Conservation (phyloP, 2,888 invertebrate genomes). For the Aphodius granarius region DNA sequence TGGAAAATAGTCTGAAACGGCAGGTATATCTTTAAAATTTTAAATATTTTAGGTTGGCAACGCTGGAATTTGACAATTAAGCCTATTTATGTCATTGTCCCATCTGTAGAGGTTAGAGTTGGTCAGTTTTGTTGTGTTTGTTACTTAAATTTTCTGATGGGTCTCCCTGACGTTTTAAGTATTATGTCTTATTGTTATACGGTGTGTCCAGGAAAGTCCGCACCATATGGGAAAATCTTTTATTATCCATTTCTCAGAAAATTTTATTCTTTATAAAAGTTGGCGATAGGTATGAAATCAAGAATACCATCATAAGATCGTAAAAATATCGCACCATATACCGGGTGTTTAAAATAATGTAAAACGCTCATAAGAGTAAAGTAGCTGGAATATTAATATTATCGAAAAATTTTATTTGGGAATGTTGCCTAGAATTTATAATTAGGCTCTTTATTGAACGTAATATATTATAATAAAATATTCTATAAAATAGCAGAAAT, state of each 20-base stretch:
- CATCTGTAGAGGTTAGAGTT: too few species aligned
- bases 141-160: too few species aligned
- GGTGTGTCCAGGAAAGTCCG: background rate
- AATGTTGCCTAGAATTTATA: background rate
- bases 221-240: background rate
- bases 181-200: background rate
- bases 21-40: too few species aligned
- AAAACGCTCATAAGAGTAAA: background rate
- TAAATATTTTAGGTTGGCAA: too few species aligned
- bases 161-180: too few species aligned
- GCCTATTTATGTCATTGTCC: too few species aligned
- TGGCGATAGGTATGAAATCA: background rate
- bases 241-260: background rate
- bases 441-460: background rate
- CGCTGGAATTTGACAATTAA: too few species aligned
- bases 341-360: background rate
- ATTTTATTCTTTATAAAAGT: background rate
- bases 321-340: background rate
- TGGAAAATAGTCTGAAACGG: too few species aligned
- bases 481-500: too few species aligned
- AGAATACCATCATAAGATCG: background rate
- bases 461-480: too few species aligned
- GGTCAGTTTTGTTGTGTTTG: too few species aligned
- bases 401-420: background rate
- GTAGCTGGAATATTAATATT: background rate